Conservation (phyloP, 2,113 vertebrate species). For the Tenebrosternarchus preto region DNA sequence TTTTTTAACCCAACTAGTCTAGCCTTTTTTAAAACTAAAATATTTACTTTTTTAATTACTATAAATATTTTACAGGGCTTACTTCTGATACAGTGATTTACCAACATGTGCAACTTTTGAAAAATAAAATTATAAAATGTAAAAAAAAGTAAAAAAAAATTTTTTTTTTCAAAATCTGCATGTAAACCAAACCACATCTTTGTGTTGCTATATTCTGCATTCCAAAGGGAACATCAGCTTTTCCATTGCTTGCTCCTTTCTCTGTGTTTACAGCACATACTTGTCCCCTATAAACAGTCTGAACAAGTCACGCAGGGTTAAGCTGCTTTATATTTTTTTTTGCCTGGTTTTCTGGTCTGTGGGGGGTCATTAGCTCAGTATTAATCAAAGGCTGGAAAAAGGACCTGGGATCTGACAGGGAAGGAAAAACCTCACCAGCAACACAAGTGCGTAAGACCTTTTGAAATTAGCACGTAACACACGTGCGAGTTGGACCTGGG, state of each 20-base stretch:
- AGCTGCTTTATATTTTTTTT: slow-evolving; percentile 59
- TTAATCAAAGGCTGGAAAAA: slow-evolving; percentile 55
- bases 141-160: background rate
- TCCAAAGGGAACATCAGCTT: slow-evolving; percentile 46
- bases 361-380: slow-evolving; percentile 58
- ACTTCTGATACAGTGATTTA: too few species aligned
- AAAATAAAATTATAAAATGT: too few species aligned
- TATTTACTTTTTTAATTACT: background rate
- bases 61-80: too few species aligned
- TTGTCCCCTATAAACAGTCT: slow-evolving; percentile 49
- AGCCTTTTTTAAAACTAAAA: too few species aligned
- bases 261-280: slow-evolving; percentile 53
- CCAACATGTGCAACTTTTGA: too few species aligned
- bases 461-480: slow-evolving; percentile 53
- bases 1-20: too few species aligned
- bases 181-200: slow-evolving; percentile 17
- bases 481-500: slow-evolving; percentile 33
- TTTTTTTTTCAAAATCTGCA: background rate
- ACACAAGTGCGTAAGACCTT: slow-evolving; percentile 26
- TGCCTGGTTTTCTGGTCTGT: slow-evolving; percentile 45
- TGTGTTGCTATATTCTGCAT: slow-evolving; percentile 37
- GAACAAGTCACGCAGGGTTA: slow-evolving; percentile 48
- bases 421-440: slow-evolving; percentile 43
- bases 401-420: slow-evolving; percentile 45
- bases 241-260: slow-evolving; percentile 45